Percentiles rank a stretch among this genome's conserved stretches.
Conservation (phyloP, 1,140 invertebrate genomes). For the Euwallacea similis region DNA sequence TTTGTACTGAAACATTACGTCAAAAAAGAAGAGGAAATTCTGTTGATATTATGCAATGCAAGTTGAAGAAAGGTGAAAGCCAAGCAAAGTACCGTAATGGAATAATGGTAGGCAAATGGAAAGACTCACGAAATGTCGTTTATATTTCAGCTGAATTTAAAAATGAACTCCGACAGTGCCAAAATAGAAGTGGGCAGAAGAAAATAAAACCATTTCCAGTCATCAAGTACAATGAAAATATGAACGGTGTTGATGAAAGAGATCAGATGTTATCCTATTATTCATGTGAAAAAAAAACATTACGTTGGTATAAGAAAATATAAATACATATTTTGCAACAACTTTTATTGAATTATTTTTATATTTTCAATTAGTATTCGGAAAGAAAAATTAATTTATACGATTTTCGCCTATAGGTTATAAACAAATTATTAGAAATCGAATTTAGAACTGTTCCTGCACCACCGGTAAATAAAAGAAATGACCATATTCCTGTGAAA, state of each 20-base stretch:
- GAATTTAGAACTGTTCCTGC: no score
- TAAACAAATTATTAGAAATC: no score
- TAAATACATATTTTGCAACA: no score
- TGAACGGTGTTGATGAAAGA: slow-evolving; percentile 19
- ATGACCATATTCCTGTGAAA: no score
- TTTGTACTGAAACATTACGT: slow-evolving; percentile 49
- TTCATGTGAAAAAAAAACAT: slow-evolving; percentile 13
- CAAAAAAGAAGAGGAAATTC: slow-evolving; percentile 38
- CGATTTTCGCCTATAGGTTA: no score
- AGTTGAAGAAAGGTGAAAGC: slow-evolving; percentile 39
- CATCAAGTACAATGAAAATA: slow-evolving; percentile 38
- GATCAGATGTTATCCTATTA: slow-evolving; percentile 34
- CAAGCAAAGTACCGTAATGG: slow-evolving; percentile 41
- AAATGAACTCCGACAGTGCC: slow-evolving; percentile 39
- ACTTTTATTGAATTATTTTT: no score
- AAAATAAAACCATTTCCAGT: slow-evolving; percentile 13
- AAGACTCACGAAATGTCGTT: slow-evolving; percentile 48
- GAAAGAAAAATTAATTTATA: no score
- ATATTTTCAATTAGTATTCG: no score
- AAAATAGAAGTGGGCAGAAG: neutral
- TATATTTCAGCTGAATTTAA: slow-evolving; percentile 47
- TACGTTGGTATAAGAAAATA: slow-evolving; percentile 32
- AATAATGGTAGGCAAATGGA: slow-evolving; percentile 48
- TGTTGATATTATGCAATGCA: neutral
- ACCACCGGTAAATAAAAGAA: no score